Percentiles rank a stretch among this genome's conserved stretches.
Conservation (phyloP, 2,888 invertebrate species). For the Plagodis pulveraria region DNA sequence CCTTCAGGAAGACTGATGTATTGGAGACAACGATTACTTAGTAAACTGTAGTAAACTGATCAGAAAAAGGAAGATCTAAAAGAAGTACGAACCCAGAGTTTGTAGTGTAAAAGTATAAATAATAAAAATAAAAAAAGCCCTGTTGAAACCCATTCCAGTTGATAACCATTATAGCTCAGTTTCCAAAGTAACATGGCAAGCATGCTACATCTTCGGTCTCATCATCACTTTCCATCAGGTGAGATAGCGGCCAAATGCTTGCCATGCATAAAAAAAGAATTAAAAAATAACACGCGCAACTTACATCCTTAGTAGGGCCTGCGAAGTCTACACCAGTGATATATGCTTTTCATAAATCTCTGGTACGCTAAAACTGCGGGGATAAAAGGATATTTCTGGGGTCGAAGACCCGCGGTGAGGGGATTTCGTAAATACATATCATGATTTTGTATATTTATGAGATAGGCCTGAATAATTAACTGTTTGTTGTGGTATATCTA, state of each 20-base stretch:
- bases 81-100: no score
- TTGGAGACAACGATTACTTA: no score
- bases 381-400: slow-evolving; percentile 47
- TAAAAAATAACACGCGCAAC: slow-evolving; percentile 6
- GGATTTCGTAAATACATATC: slow-evolving; percentile 34
- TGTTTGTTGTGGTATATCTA: background rate
- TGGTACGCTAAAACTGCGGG: slow-evolving; percentile 56
- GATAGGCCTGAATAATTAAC: slow-evolving; percentile 11
- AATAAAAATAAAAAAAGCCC: no score
- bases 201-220: no score
- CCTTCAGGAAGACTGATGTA: no score
- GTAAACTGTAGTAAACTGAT: no score
- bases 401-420: slow-evolving; percentile 40
- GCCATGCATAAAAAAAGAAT: no score
- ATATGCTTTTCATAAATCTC: slow-evolving; percentile 68
- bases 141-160: no score
- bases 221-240: no score
- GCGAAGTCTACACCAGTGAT: slow-evolving; percentile 50
- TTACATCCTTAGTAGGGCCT: slow-evolving; percentile 45
- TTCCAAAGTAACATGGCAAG: slow-evolving; percentile 7
- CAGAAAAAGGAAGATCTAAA: no score
- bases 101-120: no score
- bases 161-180: slow-evolving; percentile 1
- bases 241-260: no score
- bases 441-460: slow-evolving; percentile 22